Percentiles rank a stretch among this genome's conserved stretches.
These are phyloP conservation scores for Papilio helenus DNA, from an alignment of 1,140 invertebrate genomes.

Conservation along the genomic window DNA sequence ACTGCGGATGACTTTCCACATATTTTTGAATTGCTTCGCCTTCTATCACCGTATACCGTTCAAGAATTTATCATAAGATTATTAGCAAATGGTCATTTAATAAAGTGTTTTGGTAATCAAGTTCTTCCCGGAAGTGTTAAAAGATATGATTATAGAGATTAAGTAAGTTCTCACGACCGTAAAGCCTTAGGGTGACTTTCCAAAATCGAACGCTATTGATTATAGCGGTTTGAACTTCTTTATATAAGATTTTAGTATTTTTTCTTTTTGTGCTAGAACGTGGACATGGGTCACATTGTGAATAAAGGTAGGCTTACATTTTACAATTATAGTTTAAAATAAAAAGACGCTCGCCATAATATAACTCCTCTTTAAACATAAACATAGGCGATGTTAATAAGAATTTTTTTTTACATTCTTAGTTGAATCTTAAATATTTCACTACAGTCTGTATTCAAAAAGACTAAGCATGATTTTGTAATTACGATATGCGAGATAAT, in stretches of 20 bases:
- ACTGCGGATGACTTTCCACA: no score
- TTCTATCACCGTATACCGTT: no score
- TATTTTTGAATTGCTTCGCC: no score
- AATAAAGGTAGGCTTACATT: neutral
- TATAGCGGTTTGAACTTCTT: neutral
- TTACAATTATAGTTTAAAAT: neutral
- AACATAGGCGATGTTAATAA: no score
- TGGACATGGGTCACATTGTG: neutral
- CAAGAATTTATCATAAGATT: neutral
- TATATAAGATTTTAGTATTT: neutral
- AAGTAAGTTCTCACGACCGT: neutral
- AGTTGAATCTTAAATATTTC: no score
- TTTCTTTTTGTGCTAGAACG: neutral
- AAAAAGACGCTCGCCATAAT: no score
- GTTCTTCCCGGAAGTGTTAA: constrained; percentile 6
- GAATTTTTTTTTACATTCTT: no score
- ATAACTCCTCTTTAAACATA: no score
- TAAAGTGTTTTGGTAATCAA: neutral
- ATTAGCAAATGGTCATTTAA: neutral
- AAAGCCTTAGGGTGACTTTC: constrained; percentile 7
- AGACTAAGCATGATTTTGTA: no score
- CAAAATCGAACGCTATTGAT: neutral
- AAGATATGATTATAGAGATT: neutral
- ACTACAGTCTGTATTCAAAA: no score
- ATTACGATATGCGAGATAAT: no score